Base-by-base conservation (phyloP, 2,888 invertebrate species). In the Mimas tiliae region DNA sequence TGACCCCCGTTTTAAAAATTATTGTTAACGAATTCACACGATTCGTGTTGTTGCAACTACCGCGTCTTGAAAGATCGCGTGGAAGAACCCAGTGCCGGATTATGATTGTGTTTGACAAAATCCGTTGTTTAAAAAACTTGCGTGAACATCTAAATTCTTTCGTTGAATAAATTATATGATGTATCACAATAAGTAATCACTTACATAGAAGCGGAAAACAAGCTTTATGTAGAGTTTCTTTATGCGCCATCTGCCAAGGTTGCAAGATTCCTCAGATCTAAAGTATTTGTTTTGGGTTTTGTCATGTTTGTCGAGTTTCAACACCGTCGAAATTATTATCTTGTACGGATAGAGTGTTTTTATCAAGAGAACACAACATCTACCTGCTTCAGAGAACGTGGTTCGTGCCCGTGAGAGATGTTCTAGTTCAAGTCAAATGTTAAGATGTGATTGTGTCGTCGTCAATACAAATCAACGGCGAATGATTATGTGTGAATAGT, bases 1-100 rank as follows among this genome's bases (percentile, higher is more conserved):
- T 93, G 93, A 93, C 93, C 93, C 93, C 90, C 83, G 82, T 90
- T 89, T 92, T 87, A 86, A 84, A 90, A 86, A 88, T 84, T 89
- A 90, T 93, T 92, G 91, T 92, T 93, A 91, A 92, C 91, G 87
- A 90, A 92, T 93, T 93, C 93, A 90, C 93, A 93, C 92, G 91
- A 84, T 83, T 84, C 77, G 81, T 84, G 80, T 81, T 82, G 76
- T 77, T 82, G 79, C 81, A 77, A 86, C 85, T 88, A 80, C 86
- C 83, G 87, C 86, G 85, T 90, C 89, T 88, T 83, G 82, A 76
- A 85, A 83, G 34, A 65, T 66, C n/a, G 33, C 58, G 47, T n/a
- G 12, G 34, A 53, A 62, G 34, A 45, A 34, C 34, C 34, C 38
- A 14, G 33, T 55, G n/a, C 4, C 21, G 27, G 33, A 47, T 48